Base-by-base conservation (phyloP, 2,888 invertebrate genomes). In the Acrobasis suavella region DNA sequence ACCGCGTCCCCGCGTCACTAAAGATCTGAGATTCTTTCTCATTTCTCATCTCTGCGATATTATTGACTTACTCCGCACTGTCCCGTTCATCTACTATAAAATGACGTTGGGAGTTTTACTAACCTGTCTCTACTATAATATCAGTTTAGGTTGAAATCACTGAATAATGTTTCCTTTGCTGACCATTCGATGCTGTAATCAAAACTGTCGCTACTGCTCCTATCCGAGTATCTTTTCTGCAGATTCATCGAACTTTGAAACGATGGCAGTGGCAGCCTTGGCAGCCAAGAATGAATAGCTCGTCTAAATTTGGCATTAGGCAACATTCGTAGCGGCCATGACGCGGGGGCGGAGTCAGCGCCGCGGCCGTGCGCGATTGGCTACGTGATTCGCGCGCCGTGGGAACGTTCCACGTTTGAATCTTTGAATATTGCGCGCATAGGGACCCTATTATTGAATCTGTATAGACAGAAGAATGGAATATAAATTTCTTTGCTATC, bases 301-400 rank as follows among this genome's bases (percentile, higher is more conserved):
- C 78, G 78, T 85, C 86, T 88, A 88, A 90, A 87, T 90, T 88
- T 89, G 91, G 87, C 84, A 80, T 85, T 86, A 86, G 80, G 72
- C 78, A 75, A 83, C 78, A 81, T 82, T 81, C 74, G 79, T 73
- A 81, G 87, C 90, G 83, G 90, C 89, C 91, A 91, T 91, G 82
- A 78, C 89, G 83, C 77, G 84, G 78, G 83, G 91, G 89, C 87
- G 91, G 85, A 79, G 88, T 84, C 72, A 69, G 67, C 67, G 62
- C 66, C 67, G 72, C 73, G 76, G 78, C 72, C 73, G 82, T 83
- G 82, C 82, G 84, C 82, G 78, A 92, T 92, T 91, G 91, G 91
- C 77, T 78, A 76, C 72, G 67, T 77, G 76, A 84, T 83, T 83
- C 67, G 85, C 85, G 81, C 84, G 81, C 75, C 78, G 78, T 76